Evolutionary conservation across 1,140 invertebrate species (phyloP).

Genomic region (Drosophila miranda): DNA sequence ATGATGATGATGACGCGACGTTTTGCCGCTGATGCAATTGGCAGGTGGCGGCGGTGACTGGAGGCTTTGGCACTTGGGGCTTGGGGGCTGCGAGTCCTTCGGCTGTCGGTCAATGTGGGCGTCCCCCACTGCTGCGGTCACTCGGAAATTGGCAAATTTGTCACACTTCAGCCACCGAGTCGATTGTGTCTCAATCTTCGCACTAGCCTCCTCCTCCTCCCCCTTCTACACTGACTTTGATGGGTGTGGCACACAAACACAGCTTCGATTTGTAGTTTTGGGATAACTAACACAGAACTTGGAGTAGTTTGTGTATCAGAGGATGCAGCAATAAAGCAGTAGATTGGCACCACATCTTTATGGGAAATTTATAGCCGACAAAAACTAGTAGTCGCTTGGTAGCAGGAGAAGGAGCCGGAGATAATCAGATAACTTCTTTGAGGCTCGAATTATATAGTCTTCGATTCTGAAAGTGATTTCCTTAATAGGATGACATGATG

Average conservation of each 20-base stretch:
- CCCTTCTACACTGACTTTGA: background rate
- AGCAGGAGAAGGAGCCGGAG: too few species aligned
- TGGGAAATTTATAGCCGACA: too few species aligned
- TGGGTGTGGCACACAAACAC: background rate
- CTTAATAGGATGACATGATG: too few species aligned
- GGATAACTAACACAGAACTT: too few species aligned
- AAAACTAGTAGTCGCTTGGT: too few species aligned
- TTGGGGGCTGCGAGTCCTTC: background rate
- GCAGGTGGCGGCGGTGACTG: constrained; percentile 18
- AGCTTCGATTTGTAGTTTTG: background rate
- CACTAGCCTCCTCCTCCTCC: constrained; percentile 1
- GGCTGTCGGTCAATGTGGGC: too few species aligned
- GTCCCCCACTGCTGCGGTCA: constrained; percentile 10
- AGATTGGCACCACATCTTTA: too few species aligned
- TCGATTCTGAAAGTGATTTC: too few species aligned
- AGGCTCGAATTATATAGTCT: too few species aligned
- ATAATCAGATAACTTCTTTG: too few species aligned
- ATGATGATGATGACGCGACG: constrained; percentile 22
- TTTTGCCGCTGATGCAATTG: constrained; percentile 27
- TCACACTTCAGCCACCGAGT: constrained; percentile 46
- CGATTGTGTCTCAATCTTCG: constrained; percentile 36
- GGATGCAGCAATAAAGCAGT: too few species aligned
- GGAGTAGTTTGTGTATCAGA: background rate
- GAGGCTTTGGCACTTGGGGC: background rate
- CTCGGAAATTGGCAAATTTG: constrained; percentile 56